Base-by-base conservation (phyloP, 2,797 vertebrate species). In the Macroramphosus scolopax region DNA sequence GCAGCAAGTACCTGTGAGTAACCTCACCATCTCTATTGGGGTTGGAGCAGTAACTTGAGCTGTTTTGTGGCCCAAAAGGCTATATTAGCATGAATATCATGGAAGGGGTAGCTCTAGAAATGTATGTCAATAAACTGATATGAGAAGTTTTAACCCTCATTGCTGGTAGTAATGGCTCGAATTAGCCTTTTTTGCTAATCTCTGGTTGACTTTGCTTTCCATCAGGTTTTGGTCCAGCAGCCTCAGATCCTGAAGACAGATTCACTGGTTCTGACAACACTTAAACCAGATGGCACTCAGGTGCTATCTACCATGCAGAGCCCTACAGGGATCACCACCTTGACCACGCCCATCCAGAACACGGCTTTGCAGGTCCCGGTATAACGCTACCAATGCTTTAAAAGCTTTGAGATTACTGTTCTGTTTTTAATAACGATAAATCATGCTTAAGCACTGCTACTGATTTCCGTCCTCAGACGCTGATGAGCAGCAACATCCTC, bases 211-310 rank as follows among this genome's bases (percentile, higher is more conserved):
- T 34, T 36, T 44, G 15, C 39, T 50, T 37, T 62, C 14, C 28
- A 15, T 20, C 65, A 99, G 97, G 89, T 99, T 66, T 85, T 98
- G 50, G 93, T 98, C 51, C 96, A 97, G 45, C 97, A 98, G 48
- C 97, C 96, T 51, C 97, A 99, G 87, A 95, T 98, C 68, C 90
- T 98, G 66, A 99, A 99, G 83, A 96, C 95, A 0, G 96, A 99
- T 63, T 98, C 96, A 1, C 83, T 99, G 61, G 93, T 99, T 68
- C 80, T 99, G 73, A 96, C 97, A 0, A 96, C 96, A 0, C 77
- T 98, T 68, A 98, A 98, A 65, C 80, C 95, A 1, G 96, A 98
- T 1, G 94, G 95, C 33, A 97, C 89, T 14, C 94, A 94, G 6
- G 92, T 98, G 32, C 87, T 98, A 80, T 93, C 95, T 0, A 85